Conservation (phyloP, 1,140 invertebrate genomes). For the Odontomachus brunneus region DNA sequence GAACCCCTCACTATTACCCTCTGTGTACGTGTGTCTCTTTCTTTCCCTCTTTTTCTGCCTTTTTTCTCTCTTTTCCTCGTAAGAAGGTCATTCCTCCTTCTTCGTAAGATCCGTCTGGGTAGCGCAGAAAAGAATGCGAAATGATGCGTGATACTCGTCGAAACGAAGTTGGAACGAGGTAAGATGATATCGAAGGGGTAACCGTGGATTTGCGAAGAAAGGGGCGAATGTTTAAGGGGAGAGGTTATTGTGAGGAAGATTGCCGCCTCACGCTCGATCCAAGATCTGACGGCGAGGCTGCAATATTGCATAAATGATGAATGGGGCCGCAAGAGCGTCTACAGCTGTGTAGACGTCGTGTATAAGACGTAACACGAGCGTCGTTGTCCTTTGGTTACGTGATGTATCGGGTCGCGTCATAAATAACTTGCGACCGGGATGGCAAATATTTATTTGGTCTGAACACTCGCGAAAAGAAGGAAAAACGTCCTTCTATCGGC, state of each 20-base stretch:
- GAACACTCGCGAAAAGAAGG: no score
- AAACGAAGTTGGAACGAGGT: not conserved
- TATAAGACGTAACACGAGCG: no score
- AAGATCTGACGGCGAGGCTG: conserved; percentile 3
- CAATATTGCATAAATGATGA: conserved; percentile 53
- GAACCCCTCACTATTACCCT: conserved; percentile 46
- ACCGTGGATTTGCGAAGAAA: conserved; percentile 42
- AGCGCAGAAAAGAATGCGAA: conserved; percentile 59
- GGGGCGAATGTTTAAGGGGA: conserved; percentile 29
- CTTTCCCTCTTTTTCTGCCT: no score
- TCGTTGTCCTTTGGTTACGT: no score
- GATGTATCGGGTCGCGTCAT: no score
- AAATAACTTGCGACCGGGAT: no score
- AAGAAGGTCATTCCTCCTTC: conserved; percentile 37
- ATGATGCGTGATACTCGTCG: conserved; percentile 47
- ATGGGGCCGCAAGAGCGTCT: not conserved
- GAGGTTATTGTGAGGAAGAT: conserved; percentile 44
- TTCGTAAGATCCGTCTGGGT: conserved; percentile 13
- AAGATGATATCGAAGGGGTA: conserved; percentile 33
- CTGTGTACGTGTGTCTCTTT: not conserved
- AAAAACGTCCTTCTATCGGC: no score
- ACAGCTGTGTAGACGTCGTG: no score
- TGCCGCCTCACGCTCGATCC: conserved; percentile 35
- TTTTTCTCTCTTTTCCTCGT: conserved; percentile 3
- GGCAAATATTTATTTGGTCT: no score